Evolutionary conservation across 2,888 invertebrate genomes (phyloP).

Genomic region (Beris morrisii): DNA sequence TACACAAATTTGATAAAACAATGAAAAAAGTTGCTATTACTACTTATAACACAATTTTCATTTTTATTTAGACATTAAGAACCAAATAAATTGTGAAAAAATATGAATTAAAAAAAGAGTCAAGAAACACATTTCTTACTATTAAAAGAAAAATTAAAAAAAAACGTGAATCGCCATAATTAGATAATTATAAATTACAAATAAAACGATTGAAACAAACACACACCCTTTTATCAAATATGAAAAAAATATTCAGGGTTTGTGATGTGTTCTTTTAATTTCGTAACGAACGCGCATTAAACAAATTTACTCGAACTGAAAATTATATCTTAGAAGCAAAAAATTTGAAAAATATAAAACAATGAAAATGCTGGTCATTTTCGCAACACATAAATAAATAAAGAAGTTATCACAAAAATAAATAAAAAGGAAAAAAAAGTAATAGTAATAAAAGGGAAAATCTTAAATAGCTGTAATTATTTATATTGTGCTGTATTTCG

Average conservation of each 20-base stretch:
- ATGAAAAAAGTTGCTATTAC: too few relatives aligned
- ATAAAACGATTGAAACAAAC: neutral
- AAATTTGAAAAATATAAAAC: neutral
- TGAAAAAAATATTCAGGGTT: conserved; percentile 25
- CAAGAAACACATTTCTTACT: too few relatives aligned
- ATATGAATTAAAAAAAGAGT: too few relatives aligned
- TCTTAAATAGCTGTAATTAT: conserved; percentile 13
- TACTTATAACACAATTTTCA: too few relatives aligned
- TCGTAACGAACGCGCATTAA: neutral
- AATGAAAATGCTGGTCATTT: conserved; percentile 55
- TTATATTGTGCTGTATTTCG: conserved; percentile 31
- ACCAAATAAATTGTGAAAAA: too few relatives aligned
- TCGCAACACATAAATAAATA: conserved; percentile 42
- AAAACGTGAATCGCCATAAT: too few relatives aligned
- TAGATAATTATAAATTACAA: too few relatives aligned
- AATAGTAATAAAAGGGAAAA: conserved; percentile 13
- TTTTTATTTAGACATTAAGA: too few relatives aligned
- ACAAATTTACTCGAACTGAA: neutral
- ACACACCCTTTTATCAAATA: neutral
- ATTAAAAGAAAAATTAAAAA: too few relatives aligned
- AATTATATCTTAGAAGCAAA: neutral
- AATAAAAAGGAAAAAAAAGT: conserved; percentile 12
- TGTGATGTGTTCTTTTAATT: conserved; percentile 30
- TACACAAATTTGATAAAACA: conserved; percentile 6
- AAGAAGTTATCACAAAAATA: neutral